Base-by-base conservation (phyloP, 2,888 invertebrate species). In the Tiliacea aurago region DNA sequence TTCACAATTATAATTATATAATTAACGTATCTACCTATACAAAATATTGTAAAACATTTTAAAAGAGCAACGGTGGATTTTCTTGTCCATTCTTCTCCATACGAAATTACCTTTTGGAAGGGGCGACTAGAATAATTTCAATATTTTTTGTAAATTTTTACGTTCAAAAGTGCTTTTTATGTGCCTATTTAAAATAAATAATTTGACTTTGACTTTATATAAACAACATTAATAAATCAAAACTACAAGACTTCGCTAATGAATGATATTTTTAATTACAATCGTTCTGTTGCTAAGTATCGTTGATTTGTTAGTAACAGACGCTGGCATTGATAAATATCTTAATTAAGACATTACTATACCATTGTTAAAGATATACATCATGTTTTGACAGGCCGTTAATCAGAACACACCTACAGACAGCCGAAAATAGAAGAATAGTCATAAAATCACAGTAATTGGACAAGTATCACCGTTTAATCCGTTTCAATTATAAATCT, bases 401-500 rank as follows among this genome's bases (percentile, higher is more conserved):
- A n/a, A 78, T 58, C 53, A 67, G 28, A 56, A 51, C 23, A 55
- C 20, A 65, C 51, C 13, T 11, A 59, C 45, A 45, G 53, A 61
- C 43, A 58, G 13, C 15, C 15, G 0, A 61, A 64, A 64, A 68
- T 70, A 56, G 28, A 53, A 56, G n/a, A 61, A 71, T 41, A 55
- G 33, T 73, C 73, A 73, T 71, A 65, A 78, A 65, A 68, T 65
- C 47, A 51, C 23, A 82, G 53, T 78, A 83, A 86, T 81, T 81
- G 73, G 73, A 86, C 69, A 84, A 73, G 70, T 70, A 73, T 75
- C 61, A 83, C 62, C 69, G n/a, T 81, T 80, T 72, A 82, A 82
- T 76, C 71, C 71, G n/a, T 78, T 82, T 78, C 49, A 83, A 85
- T 79, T 84, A 73, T 76, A 76, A 76, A 80, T 76, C 67, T 80